A percentile compares a stretch with the other conserved stretches of the same genome.
phyloP scores from a whole-genome alignment of 2,113 vertebrate species.

The Neodontobutis hainanensis region DNA sequence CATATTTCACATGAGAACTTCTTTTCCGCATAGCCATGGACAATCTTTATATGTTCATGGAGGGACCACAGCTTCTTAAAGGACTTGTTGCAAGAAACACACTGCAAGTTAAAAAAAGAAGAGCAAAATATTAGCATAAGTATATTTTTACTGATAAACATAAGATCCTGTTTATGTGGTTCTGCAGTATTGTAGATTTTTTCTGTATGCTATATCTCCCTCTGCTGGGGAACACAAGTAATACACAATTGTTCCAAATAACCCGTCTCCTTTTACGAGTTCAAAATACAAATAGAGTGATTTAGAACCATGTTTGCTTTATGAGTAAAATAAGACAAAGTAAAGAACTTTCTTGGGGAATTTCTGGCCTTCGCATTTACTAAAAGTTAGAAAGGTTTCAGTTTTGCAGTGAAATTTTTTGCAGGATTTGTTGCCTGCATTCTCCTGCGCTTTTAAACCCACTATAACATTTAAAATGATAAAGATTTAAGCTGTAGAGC shows the following conservation, averaged over 20 bases:
- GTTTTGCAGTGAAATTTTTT: too few relatives aligned
- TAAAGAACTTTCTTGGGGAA: too few relatives aligned
- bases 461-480: neutral
- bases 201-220: constrained; percentile 50
- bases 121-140: neutral
- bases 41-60: constrained; percentile 98
- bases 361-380: too few relatives aligned
- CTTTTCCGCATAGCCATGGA: constrained; percentile 98
- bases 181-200: neutral
- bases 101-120: constrained; percentile 75
- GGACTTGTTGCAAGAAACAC: constrained; percentile 96
- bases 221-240: constrained; percentile 61
- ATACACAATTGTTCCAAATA: neutral
- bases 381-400: too few relatives aligned
- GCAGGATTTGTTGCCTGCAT: too few relatives aligned
- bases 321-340: too few relatives aligned
- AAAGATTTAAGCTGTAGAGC: constrained; percentile 11
- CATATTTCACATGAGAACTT: constrained; percentile 99
- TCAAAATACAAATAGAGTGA: too few relatives aligned
- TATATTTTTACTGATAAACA: neutral
- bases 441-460: too few relatives aligned
- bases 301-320: too few relatives aligned
- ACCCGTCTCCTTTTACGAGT: neutral
- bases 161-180: neutral
- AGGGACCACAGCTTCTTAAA: constrained; percentile 99